phyloP scores from a whole-genome alignment of 2,797 vertebrate genomes.

The Lindbergichthys nudifrons region DNA sequence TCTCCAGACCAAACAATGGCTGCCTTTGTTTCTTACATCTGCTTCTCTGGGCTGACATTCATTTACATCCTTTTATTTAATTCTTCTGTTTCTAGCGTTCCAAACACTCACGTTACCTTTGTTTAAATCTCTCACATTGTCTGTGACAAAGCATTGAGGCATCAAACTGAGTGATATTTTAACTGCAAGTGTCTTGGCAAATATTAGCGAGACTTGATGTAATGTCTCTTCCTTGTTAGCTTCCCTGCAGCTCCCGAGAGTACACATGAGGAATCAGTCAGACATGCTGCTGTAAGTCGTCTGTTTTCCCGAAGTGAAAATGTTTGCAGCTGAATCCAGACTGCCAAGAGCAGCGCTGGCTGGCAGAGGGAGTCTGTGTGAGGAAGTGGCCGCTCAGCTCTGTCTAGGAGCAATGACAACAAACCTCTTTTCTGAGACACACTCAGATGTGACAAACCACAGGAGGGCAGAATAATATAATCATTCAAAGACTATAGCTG shows the following conservation, averaged over 20 bases:
- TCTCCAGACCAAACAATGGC: slow-evolving; percentile 87
- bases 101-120: slow-evolving; percentile 40
- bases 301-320: slow-evolving; percentile 33
- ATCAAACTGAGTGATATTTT: slow-evolving; percentile 52
- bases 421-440: slow-evolving; percentile 33
- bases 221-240: slow-evolving; percentile 54
- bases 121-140: slow-evolving; percentile 38
- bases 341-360: slow-evolving; percentile 38
- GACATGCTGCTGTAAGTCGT: slow-evolving; percentile 54
- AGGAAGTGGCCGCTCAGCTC: slow-evolving; percentile 49
- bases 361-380: slow-evolving; percentile 39
- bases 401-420: slow-evolving; percentile 54
- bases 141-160: slow-evolving; percentile 29
- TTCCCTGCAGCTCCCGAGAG: slow-evolving; percentile 57
- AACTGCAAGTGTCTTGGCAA: slow-evolving; percentile 49
- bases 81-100: slow-evolving; percentile 34
- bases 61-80: slow-evolving; percentile 64
- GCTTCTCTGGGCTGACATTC: slow-evolving; percentile 78
- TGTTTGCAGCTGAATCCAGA: slow-evolving; percentile 50
- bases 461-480: slow-evolving; percentile 14
- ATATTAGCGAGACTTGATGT: slow-evolving; percentile 62
- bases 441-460: slow-evolving; percentile 47
- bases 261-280: slow-evolving; percentile 68
- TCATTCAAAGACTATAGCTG: slow-evolving; percentile 10
- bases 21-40: slow-evolving; percentile 89